Evolutionary conservation across 2,797 vertebrate genomes (phyloP).

Genomic region (Pelodytes ibericus): DNA sequence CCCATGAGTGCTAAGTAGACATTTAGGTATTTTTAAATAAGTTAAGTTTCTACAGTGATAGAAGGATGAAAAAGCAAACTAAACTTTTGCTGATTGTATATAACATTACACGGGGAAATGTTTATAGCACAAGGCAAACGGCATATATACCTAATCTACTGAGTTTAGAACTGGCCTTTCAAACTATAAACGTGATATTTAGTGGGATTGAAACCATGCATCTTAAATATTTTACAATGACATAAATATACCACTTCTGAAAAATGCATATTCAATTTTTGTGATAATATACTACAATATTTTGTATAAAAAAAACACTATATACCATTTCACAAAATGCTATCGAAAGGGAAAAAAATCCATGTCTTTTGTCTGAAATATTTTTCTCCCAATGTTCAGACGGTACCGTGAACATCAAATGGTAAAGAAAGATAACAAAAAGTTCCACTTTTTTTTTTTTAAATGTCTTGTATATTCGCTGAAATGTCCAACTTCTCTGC

Average conservation of each 20-base stretch:
- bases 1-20: background rate
- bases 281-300: slow-evolving; percentile 5
- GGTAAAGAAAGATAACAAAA: slow-evolving; percentile 3
- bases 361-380: background rate
- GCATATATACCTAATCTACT: slow-evolving; percentile 38
- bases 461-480: background rate
- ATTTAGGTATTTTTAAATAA: slow-evolving; percentile 21
- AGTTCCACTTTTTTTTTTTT: background rate
- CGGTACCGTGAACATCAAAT: no score
- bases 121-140: slow-evolving; percentile 31
- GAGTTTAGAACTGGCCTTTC: slow-evolving; percentile 37
- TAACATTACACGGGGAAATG: slow-evolving; percentile 21
- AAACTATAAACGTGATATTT: slow-evolving; percentile 14
- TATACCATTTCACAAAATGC: background rate
- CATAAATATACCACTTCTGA: slow-evolving; percentile 1
- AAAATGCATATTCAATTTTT: slow-evolving; percentile 6
- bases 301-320: background rate
- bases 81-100: slow-evolving; percentile 20
- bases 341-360: background rate
- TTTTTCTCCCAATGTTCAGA: background rate
- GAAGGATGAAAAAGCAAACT: slow-evolving; percentile 7
- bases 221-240: background rate
- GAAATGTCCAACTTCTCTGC: background rate
- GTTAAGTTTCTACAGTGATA: background rate
- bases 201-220: background rate